Evolutionary conservation across 2,113 vertebrate genomes (phyloP).

Genomic region (Bubalus kerabau): DNA sequence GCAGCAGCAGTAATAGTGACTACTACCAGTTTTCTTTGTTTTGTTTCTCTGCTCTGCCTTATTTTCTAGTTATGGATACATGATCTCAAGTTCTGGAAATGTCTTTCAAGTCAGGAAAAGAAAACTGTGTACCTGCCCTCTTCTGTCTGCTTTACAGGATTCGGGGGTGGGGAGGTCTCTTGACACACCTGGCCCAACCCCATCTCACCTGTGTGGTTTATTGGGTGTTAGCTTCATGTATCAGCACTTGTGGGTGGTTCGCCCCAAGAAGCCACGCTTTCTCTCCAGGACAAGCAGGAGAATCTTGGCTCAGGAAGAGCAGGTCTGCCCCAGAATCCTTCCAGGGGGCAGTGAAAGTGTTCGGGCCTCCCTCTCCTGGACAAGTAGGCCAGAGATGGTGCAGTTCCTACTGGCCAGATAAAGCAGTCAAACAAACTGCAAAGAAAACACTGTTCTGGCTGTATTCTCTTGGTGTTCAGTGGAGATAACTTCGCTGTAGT

Average conservation of each 20-base stretch:
- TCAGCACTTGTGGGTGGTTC: not conserved
- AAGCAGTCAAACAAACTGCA: conserved; percentile 80
- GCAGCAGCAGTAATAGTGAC: not conserved
- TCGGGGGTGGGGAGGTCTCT: accelerated
- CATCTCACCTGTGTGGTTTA: conserved; percentile 2
- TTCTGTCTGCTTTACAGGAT: not conserved
- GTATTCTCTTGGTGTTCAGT: conserved; percentile 87
- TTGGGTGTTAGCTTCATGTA: not conserved
- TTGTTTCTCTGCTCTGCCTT: not conserved
- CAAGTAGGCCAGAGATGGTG: conserved; percentile 72
- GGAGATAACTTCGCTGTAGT: conserved; percentile 89
- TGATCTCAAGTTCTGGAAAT: not conserved
- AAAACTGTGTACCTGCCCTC: not conserved
- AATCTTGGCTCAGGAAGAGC: conserved; percentile 56
- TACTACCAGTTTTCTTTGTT: not conserved
- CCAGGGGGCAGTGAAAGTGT: conserved; percentile 63
- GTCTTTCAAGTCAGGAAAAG: not conserved
- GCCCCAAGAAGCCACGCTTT: not conserved
- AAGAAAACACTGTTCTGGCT: conserved; percentile 82
- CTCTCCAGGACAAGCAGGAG: conserved; percentile 60
- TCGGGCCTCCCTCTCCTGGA: conserved; percentile 62
- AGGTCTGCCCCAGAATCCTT: conserved; percentile 54
- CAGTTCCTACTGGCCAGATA: conserved; percentile 79
- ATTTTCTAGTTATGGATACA: not conserved
- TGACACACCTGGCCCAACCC: not conserved